A percentile compares a stretch with the other conserved stretches of the same genome.
Evolutionary conservation across 2,888 invertebrate genomes (phyloP).

Genomic region (Onthophagus sagittarius): DNA sequence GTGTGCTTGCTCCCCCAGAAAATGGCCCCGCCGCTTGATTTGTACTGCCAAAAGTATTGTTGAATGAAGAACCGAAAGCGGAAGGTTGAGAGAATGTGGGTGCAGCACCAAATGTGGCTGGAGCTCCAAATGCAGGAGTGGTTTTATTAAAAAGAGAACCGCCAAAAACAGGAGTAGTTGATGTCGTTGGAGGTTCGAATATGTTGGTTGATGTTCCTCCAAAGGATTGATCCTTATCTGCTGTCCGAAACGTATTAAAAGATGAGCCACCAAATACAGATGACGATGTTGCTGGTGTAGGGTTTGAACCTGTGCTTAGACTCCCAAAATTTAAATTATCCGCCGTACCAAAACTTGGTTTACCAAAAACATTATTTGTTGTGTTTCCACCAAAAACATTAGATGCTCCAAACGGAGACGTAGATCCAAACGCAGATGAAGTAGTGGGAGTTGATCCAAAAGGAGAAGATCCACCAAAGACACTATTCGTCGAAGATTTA

Average conservation of each 20-base stretch:
- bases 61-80: slow-evolving; percentile 9
- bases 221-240: slow-evolving; percentile 22
- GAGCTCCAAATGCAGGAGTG: slow-evolving; percentile 27
- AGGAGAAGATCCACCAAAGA: slow-evolving; percentile 31
- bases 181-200: slow-evolving; percentile 8
- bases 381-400: slow-evolving; percentile 30
- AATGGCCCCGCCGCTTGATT: slow-evolving; percentile 17
- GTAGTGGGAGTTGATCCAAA: slow-evolving; percentile 39
- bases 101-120: slow-evolving; percentile 28
- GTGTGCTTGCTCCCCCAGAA: slow-evolving; percentile 12
- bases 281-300: slow-evolving; percentile 22
- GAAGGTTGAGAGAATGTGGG: slow-evolving; percentile 21
- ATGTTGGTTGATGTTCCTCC: slow-evolving; percentile 26
- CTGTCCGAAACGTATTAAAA: slow-evolving; percentile 34
- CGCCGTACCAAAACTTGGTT: slow-evolving; percentile 7
- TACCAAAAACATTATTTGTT: slow-evolving; percentile 15
- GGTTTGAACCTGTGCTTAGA: slow-evolving; percentile 16
- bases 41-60: slow-evolving; percentile 18
- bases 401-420: slow-evolving; percentile 22
- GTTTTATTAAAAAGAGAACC: slow-evolving; percentile 18
- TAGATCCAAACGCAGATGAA: slow-evolving; percentile 17
- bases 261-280: slow-evolving; percentile 37
- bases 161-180: slow-evolving; percentile 15
- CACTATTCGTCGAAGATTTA: slow-evolving; percentile 41
- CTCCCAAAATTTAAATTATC: slow-evolving; percentile 12